A percentile compares a stretch with the other conserved stretches of the same genome.
phyloP scores from a whole-genome alignment of 1,140 invertebrate species.

The Leptopilina clavipes region DNA sequence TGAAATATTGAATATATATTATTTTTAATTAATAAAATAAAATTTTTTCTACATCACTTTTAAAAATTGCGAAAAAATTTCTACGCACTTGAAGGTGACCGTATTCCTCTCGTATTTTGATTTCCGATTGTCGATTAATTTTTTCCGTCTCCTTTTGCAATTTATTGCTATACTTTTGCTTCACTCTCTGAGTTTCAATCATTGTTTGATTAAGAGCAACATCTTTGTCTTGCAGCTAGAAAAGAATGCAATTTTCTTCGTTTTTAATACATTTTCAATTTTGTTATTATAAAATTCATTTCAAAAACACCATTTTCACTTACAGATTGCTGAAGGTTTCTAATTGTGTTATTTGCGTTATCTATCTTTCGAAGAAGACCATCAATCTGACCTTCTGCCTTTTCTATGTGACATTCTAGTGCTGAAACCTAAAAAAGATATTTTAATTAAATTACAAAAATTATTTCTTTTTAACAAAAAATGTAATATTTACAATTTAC shows the following conservation, averaged over 20 bases:
- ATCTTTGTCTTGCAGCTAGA: constrained; percentile 80
- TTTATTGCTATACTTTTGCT: constrained; percentile 82
- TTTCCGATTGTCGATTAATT: constrained; percentile 79
- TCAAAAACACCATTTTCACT: constrained; percentile 29
- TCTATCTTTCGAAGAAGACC: constrained; percentile 70
- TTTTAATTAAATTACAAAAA: too few species aligned
- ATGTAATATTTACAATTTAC: constrained; percentile 54
- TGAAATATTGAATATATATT: constrained; percentile 35
- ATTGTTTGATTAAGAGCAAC: constrained; percentile 81
- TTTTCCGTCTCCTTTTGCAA: constrained; percentile 83
- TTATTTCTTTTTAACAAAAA: not conserved
- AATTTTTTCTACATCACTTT: too few species aligned
- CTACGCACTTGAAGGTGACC: constrained; percentile 77
- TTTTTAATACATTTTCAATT: not conserved
- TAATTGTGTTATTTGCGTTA: constrained; percentile 71
- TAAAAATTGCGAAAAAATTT: too few species aligned
- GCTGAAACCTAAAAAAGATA: constrained; percentile 65
- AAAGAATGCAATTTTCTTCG: not conserved
- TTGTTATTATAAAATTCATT: not conserved
- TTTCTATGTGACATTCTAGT: constrained; percentile 70
- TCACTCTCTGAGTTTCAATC: constrained; percentile 84
- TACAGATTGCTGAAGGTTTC: constrained; percentile 72
- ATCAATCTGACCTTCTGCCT: constrained; percentile 70
- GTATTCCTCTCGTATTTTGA: constrained; percentile 80
- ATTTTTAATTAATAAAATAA: too few species aligned